Percentiles rank a stretch among this genome's conserved stretches.
These are phyloP conservation scores for Coreoperca whiteheadi DNA, from an alignment of 2,113 vertebrate genomes.

Conservation along the genomic window DNA sequence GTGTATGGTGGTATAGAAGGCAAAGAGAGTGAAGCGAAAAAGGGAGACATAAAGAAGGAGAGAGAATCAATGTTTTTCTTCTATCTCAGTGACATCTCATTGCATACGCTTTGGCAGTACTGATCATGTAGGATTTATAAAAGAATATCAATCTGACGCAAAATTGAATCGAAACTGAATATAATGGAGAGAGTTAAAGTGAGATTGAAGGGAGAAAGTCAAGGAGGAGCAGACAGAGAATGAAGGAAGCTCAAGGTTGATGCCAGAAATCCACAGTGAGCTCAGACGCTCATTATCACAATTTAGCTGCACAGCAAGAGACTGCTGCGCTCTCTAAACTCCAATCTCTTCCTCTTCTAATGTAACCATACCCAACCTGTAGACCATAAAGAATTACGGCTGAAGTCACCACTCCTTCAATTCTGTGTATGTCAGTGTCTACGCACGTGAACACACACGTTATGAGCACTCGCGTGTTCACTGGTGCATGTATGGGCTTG, in stretches of 20 bases:
- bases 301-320: conserved; percentile 5
- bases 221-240: background rate
- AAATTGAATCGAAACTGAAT: conserved; percentile 12
- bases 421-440: background rate
- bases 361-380: background rate
- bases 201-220: background rate
- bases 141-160: conserved; percentile 34
- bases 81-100: conserved; percentile 9
- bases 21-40: background rate
- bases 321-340: background rate
- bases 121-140: conserved; percentile 23
- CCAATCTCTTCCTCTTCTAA: background rate
- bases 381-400: background rate
- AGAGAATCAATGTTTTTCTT: background rate
- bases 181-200: conserved; percentile 1
- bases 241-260: conserved; percentile 23
- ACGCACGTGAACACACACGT: background rate
- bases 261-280: conserved; percentile 5
- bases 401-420: background rate
- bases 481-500: conserved; percentile 24
- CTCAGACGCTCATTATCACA: conserved; percentile 20
- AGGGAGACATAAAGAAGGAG: conserved; percentile 4
- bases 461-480: conserved; percentile 6
- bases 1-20: background rate
- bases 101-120: conserved; percentile 11